Percentiles rank a stretch among this genome's conserved stretches.
These are phyloP conservation scores for Cantharis rustica DNA, from an alignment of 2,888 invertebrate species.

Conservation along the genomic window DNA sequence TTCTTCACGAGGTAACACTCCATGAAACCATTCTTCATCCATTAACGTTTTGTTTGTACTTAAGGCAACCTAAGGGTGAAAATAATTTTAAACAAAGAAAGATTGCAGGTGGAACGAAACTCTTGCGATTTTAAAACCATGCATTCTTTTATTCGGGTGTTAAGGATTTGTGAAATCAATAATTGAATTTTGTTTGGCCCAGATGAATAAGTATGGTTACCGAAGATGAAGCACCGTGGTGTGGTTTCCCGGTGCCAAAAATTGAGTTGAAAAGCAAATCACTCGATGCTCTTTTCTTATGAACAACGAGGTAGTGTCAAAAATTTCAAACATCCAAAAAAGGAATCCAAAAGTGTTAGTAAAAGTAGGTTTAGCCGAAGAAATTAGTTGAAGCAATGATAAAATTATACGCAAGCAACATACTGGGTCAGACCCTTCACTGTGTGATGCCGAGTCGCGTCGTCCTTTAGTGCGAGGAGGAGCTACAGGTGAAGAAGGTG, in stretches of 20 bases:
- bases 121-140: background rate
- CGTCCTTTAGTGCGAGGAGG: constrained; percentile 59
- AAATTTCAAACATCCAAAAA: background rate
- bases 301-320: background rate
- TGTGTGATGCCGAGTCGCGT: constrained; percentile 52
- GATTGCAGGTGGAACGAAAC: background rate
- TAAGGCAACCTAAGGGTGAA: constrained; percentile 48
- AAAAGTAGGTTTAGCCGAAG: background rate
- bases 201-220: background rate
- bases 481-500: constrained; percentile 66
- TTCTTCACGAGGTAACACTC: constrained; percentile 93
- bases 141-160: background rate
- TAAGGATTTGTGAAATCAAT: background rate
- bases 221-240: background rate
- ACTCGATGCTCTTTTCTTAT: background rate
- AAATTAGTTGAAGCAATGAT: background rate
- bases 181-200: background rate
- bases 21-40: constrained; percentile 97
- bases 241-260: background rate
- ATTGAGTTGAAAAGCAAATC: background rate
- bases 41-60: constrained; percentile 67
- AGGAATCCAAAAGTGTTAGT: background rate
- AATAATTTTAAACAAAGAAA: background rate
- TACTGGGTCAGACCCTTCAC: constrained; percentile 54
- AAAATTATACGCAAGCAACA: constrained; percentile 35